Percentiles rank a stretch among this genome's conserved stretches.
These are phyloP conservation scores for Drosophila biarmipes DNA, from an alignment of 1,140 invertebrate genomes.

Conservation along the genomic window DNA sequence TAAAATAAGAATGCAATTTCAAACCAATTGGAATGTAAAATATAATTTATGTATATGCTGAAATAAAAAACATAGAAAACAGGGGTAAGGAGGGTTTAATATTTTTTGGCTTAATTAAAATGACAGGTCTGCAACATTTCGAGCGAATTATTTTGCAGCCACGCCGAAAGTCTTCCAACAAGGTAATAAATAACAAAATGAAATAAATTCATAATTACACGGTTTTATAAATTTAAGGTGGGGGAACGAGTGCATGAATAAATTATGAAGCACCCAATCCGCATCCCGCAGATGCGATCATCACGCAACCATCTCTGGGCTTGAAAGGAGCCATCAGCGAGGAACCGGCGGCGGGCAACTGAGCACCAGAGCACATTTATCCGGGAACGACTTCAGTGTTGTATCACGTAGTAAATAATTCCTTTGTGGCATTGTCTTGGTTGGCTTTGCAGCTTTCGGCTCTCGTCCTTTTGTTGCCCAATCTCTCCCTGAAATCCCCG, in stretches of 20 bases:
- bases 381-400: slow-evolving; percentile 77
- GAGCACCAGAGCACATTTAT: slow-evolving; percentile 74
- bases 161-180: not conserved
- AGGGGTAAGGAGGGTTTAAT: not conserved
- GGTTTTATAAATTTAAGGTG: not conserved
- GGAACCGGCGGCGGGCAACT: slow-evolving; percentile 32
- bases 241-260: slow-evolving; percentile 11
- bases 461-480: slow-evolving; percentile 14
- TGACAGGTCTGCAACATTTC: not conserved
- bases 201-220: not conserved
- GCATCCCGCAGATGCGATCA: slow-evolving; percentile 18
- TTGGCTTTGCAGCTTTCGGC: slow-evolving; percentile 70
- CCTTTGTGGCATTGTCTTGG: slow-evolving; percentile 81
- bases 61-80: not conserved
- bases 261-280: slow-evolving; percentile 4
- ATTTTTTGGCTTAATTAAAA: not conserved
- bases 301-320: slow-evolving; percentile 38
- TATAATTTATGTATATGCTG: too few species aligned
- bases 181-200: not conserved
- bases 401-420: slow-evolving; percentile 83
- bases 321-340: slow-evolving; percentile 19
- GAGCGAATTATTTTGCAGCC: not conserved
- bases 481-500: slow-evolving; percentile 23
- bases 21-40: too few species aligned
- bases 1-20: too few species aligned